Conservation (phyloP, 2,797 vertebrate genomes). For the Pampus argenteus region DNA sequence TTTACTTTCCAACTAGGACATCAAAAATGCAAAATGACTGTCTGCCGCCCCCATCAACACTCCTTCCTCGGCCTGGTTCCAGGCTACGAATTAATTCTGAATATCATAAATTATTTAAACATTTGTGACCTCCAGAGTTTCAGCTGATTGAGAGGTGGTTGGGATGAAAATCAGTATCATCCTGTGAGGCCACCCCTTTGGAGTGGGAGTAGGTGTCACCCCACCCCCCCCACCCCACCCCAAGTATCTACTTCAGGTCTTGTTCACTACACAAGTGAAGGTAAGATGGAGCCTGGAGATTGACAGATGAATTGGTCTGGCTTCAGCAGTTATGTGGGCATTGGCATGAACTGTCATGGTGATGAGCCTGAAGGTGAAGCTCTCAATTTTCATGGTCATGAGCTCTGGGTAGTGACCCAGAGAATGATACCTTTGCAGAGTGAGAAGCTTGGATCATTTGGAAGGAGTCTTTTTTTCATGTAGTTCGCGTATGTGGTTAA, state of each 20-base stretch:
- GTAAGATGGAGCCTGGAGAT: neutral
- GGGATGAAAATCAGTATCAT: neutral
- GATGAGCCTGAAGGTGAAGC: neutral
- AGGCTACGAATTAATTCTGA: neutral
- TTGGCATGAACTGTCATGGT: no score
- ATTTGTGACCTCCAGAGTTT: constrained; percentile 11
- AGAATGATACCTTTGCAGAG: no score
- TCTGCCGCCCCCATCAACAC: neutral
- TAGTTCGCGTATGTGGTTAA: no score
- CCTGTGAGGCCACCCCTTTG: neutral
- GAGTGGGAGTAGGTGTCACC: no score
- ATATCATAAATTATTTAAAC: constrained; percentile 9
- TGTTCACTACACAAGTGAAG: neutral
- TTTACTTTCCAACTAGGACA: neutral
- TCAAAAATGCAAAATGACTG: neutral
- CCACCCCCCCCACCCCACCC: no score
- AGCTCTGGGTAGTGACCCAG: neutral
- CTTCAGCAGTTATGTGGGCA: neutral
- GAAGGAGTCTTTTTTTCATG: no score
- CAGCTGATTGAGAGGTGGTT: constrained; percentile 2
- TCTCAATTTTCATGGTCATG: neutral
- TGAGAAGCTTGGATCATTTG: no score
- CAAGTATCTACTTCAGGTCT: neutral
- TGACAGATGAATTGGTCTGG: neutral
- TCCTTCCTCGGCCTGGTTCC: neutral